Evolutionary conservation across 2,797 vertebrate genomes (phyloP).

Genomic region (Carduelis carduelis): DNA sequence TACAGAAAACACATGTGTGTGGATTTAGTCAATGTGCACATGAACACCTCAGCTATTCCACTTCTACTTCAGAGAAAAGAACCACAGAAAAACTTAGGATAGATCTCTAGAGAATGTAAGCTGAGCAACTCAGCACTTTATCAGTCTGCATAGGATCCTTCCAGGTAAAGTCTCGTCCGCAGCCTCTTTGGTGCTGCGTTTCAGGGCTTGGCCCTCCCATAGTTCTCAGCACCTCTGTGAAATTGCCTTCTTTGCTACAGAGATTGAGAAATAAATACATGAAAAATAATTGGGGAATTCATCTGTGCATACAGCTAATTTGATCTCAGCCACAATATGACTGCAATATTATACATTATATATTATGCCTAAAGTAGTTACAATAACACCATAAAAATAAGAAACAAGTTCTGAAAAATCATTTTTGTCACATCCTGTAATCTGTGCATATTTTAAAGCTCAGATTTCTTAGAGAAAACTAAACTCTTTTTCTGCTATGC

Average conservation of each 20-base stretch:
- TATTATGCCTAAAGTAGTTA: background rate
- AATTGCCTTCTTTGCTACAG: background rate
- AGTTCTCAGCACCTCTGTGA: background rate
- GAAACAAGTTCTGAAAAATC: background rate
- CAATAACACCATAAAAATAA: background rate
- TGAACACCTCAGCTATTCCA: background rate
- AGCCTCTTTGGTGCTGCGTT: background rate
- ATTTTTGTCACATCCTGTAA: background rate
- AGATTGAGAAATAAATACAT: background rate
- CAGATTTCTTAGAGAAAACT: background rate
- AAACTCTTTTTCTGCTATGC: background rate
- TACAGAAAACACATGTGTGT: background rate
- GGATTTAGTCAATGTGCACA: background rate
- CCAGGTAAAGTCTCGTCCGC: background rate
- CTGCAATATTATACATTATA: background rate
- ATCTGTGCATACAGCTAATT: background rate
- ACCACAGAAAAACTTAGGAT: background rate
- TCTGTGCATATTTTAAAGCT: background rate
- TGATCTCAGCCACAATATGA: background rate
- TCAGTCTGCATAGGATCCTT: background rate
- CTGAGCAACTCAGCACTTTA: background rate
- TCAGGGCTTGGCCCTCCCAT: background rate
- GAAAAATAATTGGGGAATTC: background rate
- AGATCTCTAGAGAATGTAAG: background rate
- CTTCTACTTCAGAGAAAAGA: background rate